phyloP scores from a whole-genome alignment of 2,888 invertebrate genomes.

The Coecobrya sp. region DNA sequence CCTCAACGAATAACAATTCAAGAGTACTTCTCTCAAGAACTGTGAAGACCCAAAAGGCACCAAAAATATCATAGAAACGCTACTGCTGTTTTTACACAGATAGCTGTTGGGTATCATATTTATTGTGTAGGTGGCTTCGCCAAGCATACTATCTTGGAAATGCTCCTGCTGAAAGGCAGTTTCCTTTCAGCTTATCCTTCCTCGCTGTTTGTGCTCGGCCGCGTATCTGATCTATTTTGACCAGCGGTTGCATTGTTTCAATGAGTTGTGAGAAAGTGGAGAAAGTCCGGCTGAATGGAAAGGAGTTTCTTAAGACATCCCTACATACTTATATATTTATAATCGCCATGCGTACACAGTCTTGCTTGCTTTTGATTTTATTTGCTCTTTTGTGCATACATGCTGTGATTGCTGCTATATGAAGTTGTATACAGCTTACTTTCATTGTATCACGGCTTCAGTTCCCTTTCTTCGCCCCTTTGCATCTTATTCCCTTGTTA shows the following conservation, averaged over 20 bases:
- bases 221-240: slow-evolving; percentile 2
- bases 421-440: background rate
- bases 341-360: slow-evolving; percentile 13
- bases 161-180: background rate
- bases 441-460: background rate
- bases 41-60: background rate
- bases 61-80: slow-evolving; percentile 1
- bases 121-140: too few species aligned
- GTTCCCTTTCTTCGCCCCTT: slow-evolving; percentile 8
- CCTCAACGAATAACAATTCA: background rate
- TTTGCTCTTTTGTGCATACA: background rate
- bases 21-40: slow-evolving; percentile 25
- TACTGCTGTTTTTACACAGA: background rate
- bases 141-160: background rate
- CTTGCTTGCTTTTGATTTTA: slow-evolving; percentile 24
- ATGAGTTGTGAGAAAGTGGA: slow-evolving; percentile 13
- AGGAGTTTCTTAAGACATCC: background rate
- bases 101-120: too few species aligned
- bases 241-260: slow-evolving; percentile 52
- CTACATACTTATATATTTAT: slow-evolving; percentile 7
- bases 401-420: background rate
- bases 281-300: background rate
- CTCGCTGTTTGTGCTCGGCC: background rate
- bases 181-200: background rate
- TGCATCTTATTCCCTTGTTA: slow-evolving; percentile 16